Base-by-base conservation (phyloP, 2,888 invertebrate species). In the Allacma fusca region DNA sequence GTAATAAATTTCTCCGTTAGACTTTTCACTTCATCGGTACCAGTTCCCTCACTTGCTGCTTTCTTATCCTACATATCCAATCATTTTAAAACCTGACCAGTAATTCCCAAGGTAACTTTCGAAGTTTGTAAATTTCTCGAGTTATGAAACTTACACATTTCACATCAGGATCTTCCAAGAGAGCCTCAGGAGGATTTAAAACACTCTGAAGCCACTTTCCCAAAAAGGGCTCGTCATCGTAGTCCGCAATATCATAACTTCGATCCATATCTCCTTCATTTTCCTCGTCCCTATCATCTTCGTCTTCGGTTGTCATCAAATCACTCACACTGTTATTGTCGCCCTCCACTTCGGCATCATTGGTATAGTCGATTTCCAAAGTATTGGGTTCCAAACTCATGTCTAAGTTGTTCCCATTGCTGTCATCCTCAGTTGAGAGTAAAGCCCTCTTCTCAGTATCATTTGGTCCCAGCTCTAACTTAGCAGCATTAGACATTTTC, bases 121-220 rank as follows among this genome's bases (percentile, higher is more conserved):
- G n/a, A n/a, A n/a, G n/a, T n/a, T n/a, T n/a, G 50, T 50, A 50
- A 9, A 5, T 50, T 19, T 50, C 50, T 7, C 4, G 4, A 34
- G 5, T 34, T 34, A 34, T n/a, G 9, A 34, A 50, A 62, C 70
- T 70, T 72, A 70, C 76, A 70, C 40, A 77, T 77, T 75, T 81
- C 76, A 75, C 57, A 43, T 82, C 81, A 9, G 64, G 44, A 24
- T 83, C 83, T 26, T 76, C 77, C 5, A 81, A 82, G 67, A 79
- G 75, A 7, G 85, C 83, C 62, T 86, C 86, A 28, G 92, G 91
- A 0, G 95, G 94, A 28, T 94, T 94, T 16, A 97, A 88, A 0
- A 96, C 95, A 85, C 96, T 95, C 86, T 97, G 96, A 87, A 97
- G 95, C 96, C 96, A 97, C 83, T 95, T 91, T 0, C 97, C 97